Conservation (phyloP, 2,888 invertebrate genomes). For the Rhimphoctona megacephalus region DNA sequence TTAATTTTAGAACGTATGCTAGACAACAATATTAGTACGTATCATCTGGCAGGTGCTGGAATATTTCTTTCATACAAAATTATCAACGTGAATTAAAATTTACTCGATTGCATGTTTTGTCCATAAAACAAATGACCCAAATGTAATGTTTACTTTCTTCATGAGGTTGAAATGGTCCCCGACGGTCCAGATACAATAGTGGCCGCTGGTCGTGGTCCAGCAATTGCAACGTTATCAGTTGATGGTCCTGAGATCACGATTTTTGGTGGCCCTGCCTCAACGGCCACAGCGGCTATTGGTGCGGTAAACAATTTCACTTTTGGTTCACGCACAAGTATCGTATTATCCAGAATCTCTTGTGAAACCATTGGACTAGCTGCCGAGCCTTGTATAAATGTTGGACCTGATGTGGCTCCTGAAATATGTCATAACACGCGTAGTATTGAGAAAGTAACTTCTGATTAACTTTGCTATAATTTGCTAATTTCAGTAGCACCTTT, state of each 20-base stretch:
- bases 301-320: slow-evolving; percentile 38
- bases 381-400: slow-evolving; percentile 43
- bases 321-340: slow-evolving; percentile 49
- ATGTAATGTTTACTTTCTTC: background rate
- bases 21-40: background rate
- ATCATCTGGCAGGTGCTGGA: background rate
- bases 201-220: slow-evolving; percentile 69
- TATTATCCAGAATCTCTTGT: slow-evolving; percentile 52
- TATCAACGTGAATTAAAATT: background rate
- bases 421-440: background rate
- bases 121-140: too few relatives aligned
- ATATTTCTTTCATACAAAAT: background rate
- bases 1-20: background rate
- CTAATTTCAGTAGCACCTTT: slow-evolving; percentile 26
- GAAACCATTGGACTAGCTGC: slow-evolving; percentile 41
- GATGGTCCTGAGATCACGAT: slow-evolving; percentile 71
- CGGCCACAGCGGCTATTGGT: slow-evolving; percentile 45
- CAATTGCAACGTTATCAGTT: slow-evolving; percentile 69
- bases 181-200: slow-evolving; percentile 73
- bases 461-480: background rate
- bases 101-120: too few relatives aligned
- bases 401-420: slow-evolving; percentile 48
- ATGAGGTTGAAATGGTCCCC: slow-evolving; percentile 71
- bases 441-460: background rate
- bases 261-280: slow-evolving; percentile 44